phyloP scores from a whole-genome alignment of 2,797 vertebrate genomes.

The Pogoniulus pusillus region DNA sequence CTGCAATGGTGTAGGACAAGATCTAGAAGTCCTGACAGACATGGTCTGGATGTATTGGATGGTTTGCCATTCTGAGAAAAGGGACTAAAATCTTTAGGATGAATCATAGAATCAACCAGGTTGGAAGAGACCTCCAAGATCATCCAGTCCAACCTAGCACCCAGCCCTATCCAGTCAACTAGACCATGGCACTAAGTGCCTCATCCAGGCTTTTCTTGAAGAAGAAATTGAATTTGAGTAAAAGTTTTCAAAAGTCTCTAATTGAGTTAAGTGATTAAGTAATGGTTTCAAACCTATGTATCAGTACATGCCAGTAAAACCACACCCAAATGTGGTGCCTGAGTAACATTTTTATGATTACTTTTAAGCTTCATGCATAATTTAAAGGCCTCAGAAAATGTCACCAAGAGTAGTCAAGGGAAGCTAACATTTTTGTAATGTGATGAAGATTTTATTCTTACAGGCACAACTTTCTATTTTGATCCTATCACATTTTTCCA shows the following conservation, averaged over 20 bases:
- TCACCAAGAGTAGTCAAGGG: neutral
- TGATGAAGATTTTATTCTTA: neutral
- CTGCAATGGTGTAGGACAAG: neutral
- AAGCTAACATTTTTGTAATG: neutral
- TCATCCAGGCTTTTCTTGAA: too few species aligned
- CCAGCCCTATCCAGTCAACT: too few species aligned
- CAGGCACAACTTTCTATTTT: neutral
- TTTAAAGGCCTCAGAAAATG: neutral
- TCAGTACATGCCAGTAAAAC: neutral
- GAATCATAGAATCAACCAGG: too few species aligned
- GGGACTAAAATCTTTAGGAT: neutral
- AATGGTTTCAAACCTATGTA: neutral
- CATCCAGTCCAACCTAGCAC: too few species aligned
- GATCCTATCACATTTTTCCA: neutral
- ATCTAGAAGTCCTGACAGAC: neutral
- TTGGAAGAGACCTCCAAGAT: too few species aligned
- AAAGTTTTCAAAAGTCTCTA: neutral
- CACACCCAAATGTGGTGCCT: neutral
- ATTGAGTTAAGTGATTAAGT: neutral
- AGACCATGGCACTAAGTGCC: too few species aligned
- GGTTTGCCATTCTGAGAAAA: neutral
- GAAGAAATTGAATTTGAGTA: neutral
- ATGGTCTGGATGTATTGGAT: neutral
- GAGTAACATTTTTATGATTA: neutral
- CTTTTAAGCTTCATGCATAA: neutral